phyloP scores from a whole-genome alignment of 1,140 invertebrate genomes.

The Orussus abietinus region DNA sequence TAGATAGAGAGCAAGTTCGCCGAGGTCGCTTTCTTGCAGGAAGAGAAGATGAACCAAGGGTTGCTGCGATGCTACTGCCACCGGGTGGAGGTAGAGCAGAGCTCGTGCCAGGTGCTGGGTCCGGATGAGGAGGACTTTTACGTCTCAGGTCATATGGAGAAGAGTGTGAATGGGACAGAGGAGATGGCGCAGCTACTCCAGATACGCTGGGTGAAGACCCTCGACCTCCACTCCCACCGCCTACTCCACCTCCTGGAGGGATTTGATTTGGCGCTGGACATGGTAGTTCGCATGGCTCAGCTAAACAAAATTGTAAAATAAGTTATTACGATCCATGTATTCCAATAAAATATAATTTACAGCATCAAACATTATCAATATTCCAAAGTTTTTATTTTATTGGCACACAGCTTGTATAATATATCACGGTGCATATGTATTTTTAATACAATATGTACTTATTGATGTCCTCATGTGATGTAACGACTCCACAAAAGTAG shows the following conservation, averaged over 20 bases:
- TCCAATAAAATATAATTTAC: background rate
- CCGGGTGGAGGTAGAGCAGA: constrained; percentile 48
- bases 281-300: constrained; percentile 71
- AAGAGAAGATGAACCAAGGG: constrained; percentile 62
- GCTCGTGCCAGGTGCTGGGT: constrained; percentile 50
- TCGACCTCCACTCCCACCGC: constrained; percentile 38
- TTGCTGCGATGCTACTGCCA: constrained; percentile 48
- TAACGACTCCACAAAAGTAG: no score
- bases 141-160: constrained; percentile 81
- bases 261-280: constrained; percentile 66
- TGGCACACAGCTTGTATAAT: no score
- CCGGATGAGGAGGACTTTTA: constrained; percentile 67
- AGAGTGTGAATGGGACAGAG: constrained; percentile 61
- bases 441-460: no score
- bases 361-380: background rate
- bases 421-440: no score
- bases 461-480: no score
- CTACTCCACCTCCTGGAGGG: constrained; percentile 50
- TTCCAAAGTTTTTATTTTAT: no score
- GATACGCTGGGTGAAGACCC: constrained; percentile 51
- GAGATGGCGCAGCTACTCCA: constrained; percentile 48
- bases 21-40: constrained; percentile 78
- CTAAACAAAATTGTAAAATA: constrained; percentile 46
- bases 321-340: no score
- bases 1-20: constrained; percentile 59